Evolutionary conservation across 1,140 invertebrate genomes (phyloP).

Genomic region (Cydia strobilella): DNA sequence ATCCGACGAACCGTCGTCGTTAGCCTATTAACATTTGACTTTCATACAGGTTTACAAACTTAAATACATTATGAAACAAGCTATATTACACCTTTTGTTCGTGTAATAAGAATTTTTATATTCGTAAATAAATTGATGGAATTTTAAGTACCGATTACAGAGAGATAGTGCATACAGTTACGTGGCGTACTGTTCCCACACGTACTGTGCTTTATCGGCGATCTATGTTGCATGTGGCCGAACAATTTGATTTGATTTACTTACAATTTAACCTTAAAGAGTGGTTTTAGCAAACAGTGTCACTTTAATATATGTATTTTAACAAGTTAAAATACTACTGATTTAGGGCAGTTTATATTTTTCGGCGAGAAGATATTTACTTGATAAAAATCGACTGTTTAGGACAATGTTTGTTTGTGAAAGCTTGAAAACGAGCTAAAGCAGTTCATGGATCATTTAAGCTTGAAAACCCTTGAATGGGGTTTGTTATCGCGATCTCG

Average conservation of each 20-base stretch:
- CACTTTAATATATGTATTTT: neutral
- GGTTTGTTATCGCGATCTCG: conserved; percentile 50
- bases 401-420: neutral
- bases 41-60: conserved; percentile 33
- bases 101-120: neutral
- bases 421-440: neutral
- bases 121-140: neutral
- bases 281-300: neutral
- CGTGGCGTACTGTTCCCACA: conserved; percentile 51
- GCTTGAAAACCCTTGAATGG: conserved; percentile 15
- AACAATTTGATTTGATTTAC: conserved; percentile 40
- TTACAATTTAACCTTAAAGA: conserved; percentile 37
- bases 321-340: neutral
- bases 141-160: conserved; percentile 52
- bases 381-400: neutral
- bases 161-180: conserved; percentile 53
- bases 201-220: conserved; percentile 47
- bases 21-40: conserved; percentile 63
- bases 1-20: conserved; percentile 38
- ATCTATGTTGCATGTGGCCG: conserved; percentile 48
- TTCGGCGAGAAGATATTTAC: neutral
- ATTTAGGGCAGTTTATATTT: neutral
- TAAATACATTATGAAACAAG: neutral
- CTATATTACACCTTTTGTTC: neutral
- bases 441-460: neutral